A percentile compares a stretch with the other conserved stretches of the same genome.
These are phyloP conservation scores for Lithosia quadra DNA, from an alignment of 2,888 invertebrate genomes.

Conservation along the genomic window DNA sequence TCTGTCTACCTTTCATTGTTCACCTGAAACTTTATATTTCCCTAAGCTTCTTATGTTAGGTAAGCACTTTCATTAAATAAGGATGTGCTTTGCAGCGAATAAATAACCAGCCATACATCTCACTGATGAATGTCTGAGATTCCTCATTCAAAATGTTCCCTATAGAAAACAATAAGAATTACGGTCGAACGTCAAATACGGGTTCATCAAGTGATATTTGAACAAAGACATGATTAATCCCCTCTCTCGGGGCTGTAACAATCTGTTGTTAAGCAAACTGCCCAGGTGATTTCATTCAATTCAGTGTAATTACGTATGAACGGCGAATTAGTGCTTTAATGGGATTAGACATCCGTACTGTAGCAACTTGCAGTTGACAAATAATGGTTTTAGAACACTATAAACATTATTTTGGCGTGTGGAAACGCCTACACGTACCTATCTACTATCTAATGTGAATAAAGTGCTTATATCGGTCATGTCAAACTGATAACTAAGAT, in stretches of 20 bases:
- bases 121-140: neutral
- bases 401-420: no score
- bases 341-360: neutral
- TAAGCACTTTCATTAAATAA: neutral
- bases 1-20: neutral
- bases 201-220: constrained; percentile 1
- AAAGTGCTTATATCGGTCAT: no score
- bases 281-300: constrained; percentile 9
- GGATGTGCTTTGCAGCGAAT: neutral
- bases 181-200: constrained; percentile 12
- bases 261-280: constrained; percentile 9
- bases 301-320: neutral
- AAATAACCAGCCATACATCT: neutral
- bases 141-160: neutral
- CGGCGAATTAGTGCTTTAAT: neutral
- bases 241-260: neutral
- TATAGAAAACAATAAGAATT: neutral
- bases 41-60: no score
- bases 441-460: no score
- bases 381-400: neutral
- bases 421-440: no score
- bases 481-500: no score
- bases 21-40: neutral
- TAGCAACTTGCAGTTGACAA: neutral
- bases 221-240: constrained; percentile 12